Evolutionary conservation across 2,888 invertebrate genomes (phyloP).

Genomic region (Dysmachus trigonus): DNA sequence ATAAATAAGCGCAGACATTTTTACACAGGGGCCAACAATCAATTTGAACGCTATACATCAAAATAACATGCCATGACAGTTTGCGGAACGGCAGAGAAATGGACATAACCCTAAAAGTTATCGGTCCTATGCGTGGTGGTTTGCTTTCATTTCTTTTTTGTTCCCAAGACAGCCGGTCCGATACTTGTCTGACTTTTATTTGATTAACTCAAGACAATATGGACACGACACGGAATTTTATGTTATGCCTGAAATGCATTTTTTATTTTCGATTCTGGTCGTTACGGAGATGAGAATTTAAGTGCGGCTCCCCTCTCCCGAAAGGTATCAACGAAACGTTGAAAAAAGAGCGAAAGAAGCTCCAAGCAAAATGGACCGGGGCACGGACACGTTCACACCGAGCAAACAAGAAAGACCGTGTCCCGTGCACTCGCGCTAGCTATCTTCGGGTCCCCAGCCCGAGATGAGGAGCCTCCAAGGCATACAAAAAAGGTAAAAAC

Average conservation of each 20-base stretch:
- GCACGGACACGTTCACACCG: constrained; percentile 19
- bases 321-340: background rate
- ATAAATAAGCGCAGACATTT: constrained; percentile 33
- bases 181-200: constrained; percentile 29
- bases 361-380: background rate
- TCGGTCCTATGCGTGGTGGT: background rate
- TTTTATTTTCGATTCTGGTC: constrained; percentile 26
- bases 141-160: background rate
- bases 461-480: background rate
- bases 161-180: background rate
- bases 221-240: constrained; percentile 41
- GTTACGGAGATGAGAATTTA: constrained; percentile 9
- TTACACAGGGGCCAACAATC: constrained; percentile 20
- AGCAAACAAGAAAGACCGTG: constrained; percentile 23
- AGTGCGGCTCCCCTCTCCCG: background rate
- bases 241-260: constrained; percentile 28
- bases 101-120: constrained; percentile 1
- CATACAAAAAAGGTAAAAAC: background rate
- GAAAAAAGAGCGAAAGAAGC: constrained; percentile 8
- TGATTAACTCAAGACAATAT: constrained; percentile 37
- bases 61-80: constrained; percentile 29
- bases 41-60: constrained; percentile 36
- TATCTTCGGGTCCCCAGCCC: background rate
- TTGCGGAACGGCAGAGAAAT: background rate
- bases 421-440: background rate